Percentiles rank a stretch among this genome's conserved stretches.
Conservation (phyloP, 2,113 vertebrate genomes). For the Rallus limicola region DNA sequence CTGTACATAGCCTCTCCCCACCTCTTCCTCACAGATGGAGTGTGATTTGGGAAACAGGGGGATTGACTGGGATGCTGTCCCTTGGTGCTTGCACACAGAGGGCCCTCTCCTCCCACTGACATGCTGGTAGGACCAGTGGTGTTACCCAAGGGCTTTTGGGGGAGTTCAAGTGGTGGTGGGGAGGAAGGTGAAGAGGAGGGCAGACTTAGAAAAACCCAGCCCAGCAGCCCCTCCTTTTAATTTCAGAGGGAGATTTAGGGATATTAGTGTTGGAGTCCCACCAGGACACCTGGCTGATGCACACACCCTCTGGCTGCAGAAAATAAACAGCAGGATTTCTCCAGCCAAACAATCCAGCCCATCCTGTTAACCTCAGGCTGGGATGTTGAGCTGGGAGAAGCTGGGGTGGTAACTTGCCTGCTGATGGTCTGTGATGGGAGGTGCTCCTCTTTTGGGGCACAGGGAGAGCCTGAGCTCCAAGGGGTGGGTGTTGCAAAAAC, state of each 20-base stretch:
- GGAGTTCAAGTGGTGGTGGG: neutral
- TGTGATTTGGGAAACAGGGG: neutral
- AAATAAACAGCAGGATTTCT: neutral
- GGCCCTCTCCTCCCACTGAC: neutral
- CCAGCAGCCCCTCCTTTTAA: neutral
- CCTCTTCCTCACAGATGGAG: neutral
- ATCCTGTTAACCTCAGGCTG: rapidly evolving
- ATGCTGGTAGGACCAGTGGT: neutral
- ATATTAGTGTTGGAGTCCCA: neutral
- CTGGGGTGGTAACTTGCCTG: neutral
- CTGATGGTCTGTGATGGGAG: no score
- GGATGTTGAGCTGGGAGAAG: rapidly evolving
- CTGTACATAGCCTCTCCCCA: neutral
- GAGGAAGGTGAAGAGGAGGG: neutral
- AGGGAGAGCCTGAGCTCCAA: neutral
- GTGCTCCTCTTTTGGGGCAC: neutral
- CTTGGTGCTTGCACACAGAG: rapidly evolving
- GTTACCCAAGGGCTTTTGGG: neutral
- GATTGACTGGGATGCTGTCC: neutral
- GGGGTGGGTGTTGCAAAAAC: no score
- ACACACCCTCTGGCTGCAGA: neutral
- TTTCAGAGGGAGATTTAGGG: neutral
- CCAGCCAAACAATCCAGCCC: neutral
- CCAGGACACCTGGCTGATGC: neutral
- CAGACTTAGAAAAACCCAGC: neutral